Percentiles rank a stretch among this genome's conserved stretches.
Evolutionary conservation across 2,888 invertebrate genomes (phyloP).

Genomic region (Pteria penguin): DNA sequence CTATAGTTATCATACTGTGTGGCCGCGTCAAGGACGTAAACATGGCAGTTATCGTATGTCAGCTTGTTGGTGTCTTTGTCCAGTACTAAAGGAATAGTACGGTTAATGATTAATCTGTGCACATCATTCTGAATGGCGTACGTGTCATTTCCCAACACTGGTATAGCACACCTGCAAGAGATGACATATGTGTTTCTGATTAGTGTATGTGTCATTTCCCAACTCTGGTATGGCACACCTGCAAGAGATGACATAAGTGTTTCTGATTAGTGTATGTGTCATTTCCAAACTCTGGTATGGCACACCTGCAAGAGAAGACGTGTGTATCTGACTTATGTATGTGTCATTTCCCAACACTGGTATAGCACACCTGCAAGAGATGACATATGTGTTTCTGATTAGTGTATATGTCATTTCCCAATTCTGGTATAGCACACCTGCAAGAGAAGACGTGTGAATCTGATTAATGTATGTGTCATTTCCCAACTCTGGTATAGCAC

Average conservation of each 20-base stretch:
- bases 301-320: constrained; percentile 55
- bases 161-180: constrained; percentile 62
- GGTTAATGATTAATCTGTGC: constrained; percentile 53
- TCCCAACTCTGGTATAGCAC: too few species aligned
- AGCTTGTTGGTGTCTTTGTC: constrained; percentile 37
- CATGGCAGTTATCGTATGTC: constrained; percentile 44
- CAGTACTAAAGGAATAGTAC: constrained; percentile 50
- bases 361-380: constrained; percentile 60
- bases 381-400: not conserved
- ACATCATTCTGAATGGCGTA: constrained; percentile 51
- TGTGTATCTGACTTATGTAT: constrained; percentile 40
- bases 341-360: constrained; percentile 61
- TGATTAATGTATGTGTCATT: not conserved
- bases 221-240: constrained; percentile 64
- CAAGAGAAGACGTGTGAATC: too few species aligned
- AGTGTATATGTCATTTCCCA: not conserved
- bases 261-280: constrained; percentile 63
- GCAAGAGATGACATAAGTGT: not conserved
- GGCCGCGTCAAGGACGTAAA: constrained; percentile 15
- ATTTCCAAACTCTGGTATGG: constrained; percentile 58
- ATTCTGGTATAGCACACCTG: too few species aligned
- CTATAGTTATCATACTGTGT: constrained; percentile 9
- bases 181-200: constrained; percentile 36
- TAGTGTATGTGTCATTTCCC: constrained; percentile 62
- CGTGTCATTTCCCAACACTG: constrained; percentile 62